Percentiles rank a stretch among this genome's conserved stretches.
Conservation (phyloP, 1,140 invertebrate species). For the Polypedilum vanderplanki region DNA sequence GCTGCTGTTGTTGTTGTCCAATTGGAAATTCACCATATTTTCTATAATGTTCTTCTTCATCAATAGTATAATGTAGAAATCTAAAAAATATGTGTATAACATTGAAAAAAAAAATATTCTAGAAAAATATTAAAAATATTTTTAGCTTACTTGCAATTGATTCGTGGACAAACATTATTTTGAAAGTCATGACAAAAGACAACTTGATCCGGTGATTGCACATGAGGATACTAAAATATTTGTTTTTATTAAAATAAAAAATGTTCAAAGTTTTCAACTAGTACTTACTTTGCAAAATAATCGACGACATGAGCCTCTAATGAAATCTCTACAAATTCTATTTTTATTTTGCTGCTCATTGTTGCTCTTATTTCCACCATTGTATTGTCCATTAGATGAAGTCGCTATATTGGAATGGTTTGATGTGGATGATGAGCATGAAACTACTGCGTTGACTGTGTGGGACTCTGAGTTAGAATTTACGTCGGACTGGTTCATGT, state of each 20-base stretch:
- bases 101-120: slow-evolving; percentile 55
- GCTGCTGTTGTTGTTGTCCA: slow-evolving; percentile 39
- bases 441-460: not conserved
- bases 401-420: not conserved
- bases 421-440: not conserved
- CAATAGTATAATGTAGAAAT: slow-evolving; percentile 70
- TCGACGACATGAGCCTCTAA: slow-evolving; percentile 61
- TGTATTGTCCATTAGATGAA: not conserved
- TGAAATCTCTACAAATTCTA: slow-evolving; percentile 54
- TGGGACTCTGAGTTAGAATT: no score
- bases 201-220: slow-evolving; percentile 32
- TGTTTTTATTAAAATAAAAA: slow-evolving; percentile 33
- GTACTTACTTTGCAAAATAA: slow-evolving; percentile 62
- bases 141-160: slow-evolving; percentile 47
- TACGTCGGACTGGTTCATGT: no score
- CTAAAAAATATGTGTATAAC: slow-evolving; percentile 52
- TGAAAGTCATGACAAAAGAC: slow-evolving; percentile 82
- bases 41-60: slow-evolving; percentile 70
- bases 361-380: not conserved
- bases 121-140: slow-evolving; percentile 40
- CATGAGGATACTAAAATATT: slow-evolving; percentile 30
- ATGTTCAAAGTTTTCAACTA: slow-evolving; percentile 37
- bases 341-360: slow-evolving; percentile 32
- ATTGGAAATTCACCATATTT: slow-evolving; percentile 57
- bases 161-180: slow-evolving; percentile 60